Base-by-base conservation (phyloP, 2,888 invertebrate genomes). In the Nomada goodeniana region DNA sequence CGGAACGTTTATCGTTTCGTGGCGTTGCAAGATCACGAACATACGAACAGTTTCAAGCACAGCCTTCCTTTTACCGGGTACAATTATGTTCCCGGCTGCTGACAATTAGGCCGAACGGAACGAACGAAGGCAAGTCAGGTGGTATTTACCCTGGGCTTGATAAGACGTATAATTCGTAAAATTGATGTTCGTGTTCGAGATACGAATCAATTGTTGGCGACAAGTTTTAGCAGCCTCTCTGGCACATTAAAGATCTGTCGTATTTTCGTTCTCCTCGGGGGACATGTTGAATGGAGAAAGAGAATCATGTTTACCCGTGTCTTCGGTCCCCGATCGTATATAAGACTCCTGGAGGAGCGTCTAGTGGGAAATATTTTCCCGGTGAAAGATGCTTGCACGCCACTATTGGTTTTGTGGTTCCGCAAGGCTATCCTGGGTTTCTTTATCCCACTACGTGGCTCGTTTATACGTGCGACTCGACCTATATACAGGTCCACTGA, bases 281-380 rank as follows among this genome's bases (percentile, higher is more conserved):
- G 84, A 84, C 70, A 44, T 50, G 80, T 59, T 67, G 74, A 61
- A 52, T 72, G 67, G 71, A 76, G 60, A 44, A 86, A 59, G 69
- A 70, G 80, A 73, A 86, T 83, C 86, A 50, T 86, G 86, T 85
- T 85, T 83, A 67, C 86, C 61, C 64, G 61, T 70, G 72, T 52
- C 23, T 23, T 52, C 57, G 67, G 80, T 75, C 53, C n/a, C 52
- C 61, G 72, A 80, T 75, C 71, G 65, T 82, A 82, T 75, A 82
- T 61, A 80, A 67, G 65, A 65, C 59, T 81, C 69, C 53, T 61
- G 69, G 29, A 42, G 23, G 36, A 65, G 61, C 61, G 81, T 80
- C 82, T 82, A 68, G 80, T 75, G 82, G 82, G 82, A 82, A 82
- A 80, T 82, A 82, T 75, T 82, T 82, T 42, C 82, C 59, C 75